Percentiles rank a stretch among this genome's conserved stretches.
Evolutionary conservation across 2,888 invertebrate species (phyloP).

Genomic region (Listrodromus nycthemerus): DNA sequence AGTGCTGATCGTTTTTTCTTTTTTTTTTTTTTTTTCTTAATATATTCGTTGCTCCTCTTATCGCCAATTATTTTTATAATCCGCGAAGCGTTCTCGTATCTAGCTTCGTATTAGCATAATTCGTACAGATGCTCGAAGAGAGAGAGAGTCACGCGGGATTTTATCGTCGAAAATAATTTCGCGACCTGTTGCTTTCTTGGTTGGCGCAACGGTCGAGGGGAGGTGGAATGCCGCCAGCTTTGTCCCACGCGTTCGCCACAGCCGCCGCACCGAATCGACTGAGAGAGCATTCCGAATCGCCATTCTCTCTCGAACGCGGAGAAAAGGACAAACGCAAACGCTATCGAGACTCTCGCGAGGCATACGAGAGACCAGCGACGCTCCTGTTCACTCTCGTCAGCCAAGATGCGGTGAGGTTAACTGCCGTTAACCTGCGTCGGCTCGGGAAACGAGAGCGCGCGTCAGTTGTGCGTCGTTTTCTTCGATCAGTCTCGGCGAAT

Average conservation of each 20-base stretch:
- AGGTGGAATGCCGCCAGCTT: constrained; percentile 27
- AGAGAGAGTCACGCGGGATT: constrained; percentile 21
- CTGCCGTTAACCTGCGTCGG: constrained; percentile 78
- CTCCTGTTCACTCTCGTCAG: constrained; percentile 48
- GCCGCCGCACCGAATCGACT: constrained; percentile 7
- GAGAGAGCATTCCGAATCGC: constrained; percentile 31
- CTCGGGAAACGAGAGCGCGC: constrained; percentile 65
- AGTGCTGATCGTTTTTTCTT: constrained; percentile 46
- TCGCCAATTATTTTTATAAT: background rate
- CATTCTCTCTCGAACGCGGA: constrained; percentile 12
- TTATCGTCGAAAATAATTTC: constrained; percentile 26
- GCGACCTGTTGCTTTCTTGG: constrained; percentile 65
- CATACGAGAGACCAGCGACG: constrained; percentile 13
- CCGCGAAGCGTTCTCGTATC: background rate
- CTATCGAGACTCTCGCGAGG: constrained; percentile 44
- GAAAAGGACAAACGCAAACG: constrained; percentile 18
- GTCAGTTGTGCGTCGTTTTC: constrained; percentile 75
- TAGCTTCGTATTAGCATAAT: background rate
- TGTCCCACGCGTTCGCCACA: constrained; percentile 36
- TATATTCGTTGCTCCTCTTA: background rate
- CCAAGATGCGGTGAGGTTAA: constrained; percentile 77
- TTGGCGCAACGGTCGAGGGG: constrained; percentile 10
- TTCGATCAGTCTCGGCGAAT: constrained; percentile 71
- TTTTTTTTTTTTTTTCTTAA: constrained; percentile 50
- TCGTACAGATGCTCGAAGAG: background rate